Percentiles rank a stretch among this genome's conserved stretches.
Conservation (phyloP, 2,888 invertebrate genomes). For the Opisthograptis luteolata region DNA sequence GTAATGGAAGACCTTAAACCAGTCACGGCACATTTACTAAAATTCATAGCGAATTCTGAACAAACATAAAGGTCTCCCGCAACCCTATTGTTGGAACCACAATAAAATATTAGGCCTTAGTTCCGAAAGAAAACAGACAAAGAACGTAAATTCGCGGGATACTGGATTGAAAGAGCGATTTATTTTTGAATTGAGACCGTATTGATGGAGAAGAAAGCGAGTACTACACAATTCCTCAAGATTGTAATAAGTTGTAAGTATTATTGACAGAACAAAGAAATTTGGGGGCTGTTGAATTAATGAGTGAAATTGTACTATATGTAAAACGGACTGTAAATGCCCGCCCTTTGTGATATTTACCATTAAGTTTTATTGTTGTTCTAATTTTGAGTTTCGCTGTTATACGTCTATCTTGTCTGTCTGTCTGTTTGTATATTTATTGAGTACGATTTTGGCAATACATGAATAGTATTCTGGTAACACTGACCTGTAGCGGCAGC, state of each 20-base stretch:
- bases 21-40: slow-evolving; percentile 30
- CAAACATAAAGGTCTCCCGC: slow-evolving; percentile 27
- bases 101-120: slow-evolving; percentile 28
- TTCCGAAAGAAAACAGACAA: slow-evolving; percentile 25
- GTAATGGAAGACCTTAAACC: slow-evolving; percentile 1
- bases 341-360: no score
- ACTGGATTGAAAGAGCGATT: not conserved
- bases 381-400: no score
- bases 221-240: not conserved
- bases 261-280: no score
- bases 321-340: no score
- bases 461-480: not conserved
- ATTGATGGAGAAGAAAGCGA: not conserved
- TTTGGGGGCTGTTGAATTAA: no score
- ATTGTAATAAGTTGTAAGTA: no score
- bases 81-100: slow-evolving; percentile 24
- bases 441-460: no score
- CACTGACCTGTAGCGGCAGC: not conserved
- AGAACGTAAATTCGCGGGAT: not conserved
- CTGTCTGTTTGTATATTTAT: no score
- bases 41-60: slow-evolving; percentile 33
- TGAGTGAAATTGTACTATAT: no score
- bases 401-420: no score
- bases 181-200: not conserved
- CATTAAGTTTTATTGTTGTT: no score